Conservation (phyloP, 2,113 vertebrate species). For the Nanger granti region DNA sequence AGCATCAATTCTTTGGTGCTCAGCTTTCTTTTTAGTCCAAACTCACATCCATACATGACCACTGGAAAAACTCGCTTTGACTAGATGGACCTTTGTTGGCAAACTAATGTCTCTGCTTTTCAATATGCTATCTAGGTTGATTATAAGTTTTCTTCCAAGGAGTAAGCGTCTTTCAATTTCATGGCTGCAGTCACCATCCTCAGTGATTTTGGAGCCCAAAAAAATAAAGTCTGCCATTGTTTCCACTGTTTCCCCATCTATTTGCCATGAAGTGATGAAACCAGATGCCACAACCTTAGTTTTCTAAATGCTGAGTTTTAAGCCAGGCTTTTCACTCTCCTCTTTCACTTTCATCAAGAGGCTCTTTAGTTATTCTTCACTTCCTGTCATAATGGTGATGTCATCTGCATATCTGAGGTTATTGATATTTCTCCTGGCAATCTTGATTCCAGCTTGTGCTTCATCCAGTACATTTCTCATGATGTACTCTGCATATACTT, state of each 20-base stretch:
- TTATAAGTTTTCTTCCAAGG: neutral
- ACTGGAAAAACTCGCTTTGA: neutral
- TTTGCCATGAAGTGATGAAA: neutral
- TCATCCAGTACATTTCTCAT: neutral
- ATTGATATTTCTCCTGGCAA: neutral
- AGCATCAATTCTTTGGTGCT: neutral
- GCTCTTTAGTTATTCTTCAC: neutral
- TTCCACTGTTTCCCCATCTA: neutral
- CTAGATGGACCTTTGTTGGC: neutral
- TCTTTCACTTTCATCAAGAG: neutral
- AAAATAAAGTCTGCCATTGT: neutral
- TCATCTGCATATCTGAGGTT: neutral
- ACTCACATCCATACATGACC: neutral
- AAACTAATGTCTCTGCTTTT: neutral
- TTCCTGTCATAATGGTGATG: neutral
- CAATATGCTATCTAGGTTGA: neutral
- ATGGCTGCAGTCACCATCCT: neutral
- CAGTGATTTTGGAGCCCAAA: fast-evolving
- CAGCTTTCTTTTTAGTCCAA: neutral
- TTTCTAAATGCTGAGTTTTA: neutral
- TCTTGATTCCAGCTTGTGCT: neutral
- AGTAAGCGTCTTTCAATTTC: neutral
- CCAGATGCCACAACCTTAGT: neutral
- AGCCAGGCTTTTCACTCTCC: neutral
- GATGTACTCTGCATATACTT: neutral